phyloP scores from a whole-genome alignment of 2,113 vertebrate genomes.

The Megalops atlanticus region DNA sequence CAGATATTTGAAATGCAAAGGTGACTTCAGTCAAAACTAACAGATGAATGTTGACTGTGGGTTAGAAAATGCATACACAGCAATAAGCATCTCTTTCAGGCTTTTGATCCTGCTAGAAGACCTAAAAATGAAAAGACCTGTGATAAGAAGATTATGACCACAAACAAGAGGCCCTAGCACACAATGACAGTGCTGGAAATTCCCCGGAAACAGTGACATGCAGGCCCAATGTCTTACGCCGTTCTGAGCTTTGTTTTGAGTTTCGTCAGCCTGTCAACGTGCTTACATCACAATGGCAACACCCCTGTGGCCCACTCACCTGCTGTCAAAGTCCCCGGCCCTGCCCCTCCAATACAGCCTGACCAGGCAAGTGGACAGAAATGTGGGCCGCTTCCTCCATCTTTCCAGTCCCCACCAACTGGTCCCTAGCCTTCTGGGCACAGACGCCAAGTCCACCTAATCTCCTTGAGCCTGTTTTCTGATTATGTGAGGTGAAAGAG shows the following conservation, averaged over 20 bases:
- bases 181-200: not conserved
- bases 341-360: not conserved
- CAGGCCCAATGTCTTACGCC: not conserved
- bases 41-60: too few relatives aligned
- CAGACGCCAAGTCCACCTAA: constrained; percentile 19
- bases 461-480: constrained; percentile 35
- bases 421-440: not conserved
- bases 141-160: not conserved
- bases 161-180: not conserved
- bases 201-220: not conserved
- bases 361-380: constrained; percentile 21
- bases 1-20: too few relatives aligned
- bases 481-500: constrained; percentile 58
- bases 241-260: not conserved
- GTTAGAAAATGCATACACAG: not conserved
- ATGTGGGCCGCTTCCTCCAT: constrained; percentile 25
- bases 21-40: too few relatives aligned
- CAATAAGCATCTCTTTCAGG: not conserved
- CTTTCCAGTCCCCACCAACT: not conserved
- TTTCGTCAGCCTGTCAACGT: too few relatives aligned
- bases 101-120: not conserved
- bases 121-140: not conserved
- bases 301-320: constrained; percentile 21
- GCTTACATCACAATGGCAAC: constrained; percentile 21
- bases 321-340: constrained; percentile 21